Conservation (phyloP, 2,113 vertebrate species). For the Chloropsis cyanopogon region DNA sequence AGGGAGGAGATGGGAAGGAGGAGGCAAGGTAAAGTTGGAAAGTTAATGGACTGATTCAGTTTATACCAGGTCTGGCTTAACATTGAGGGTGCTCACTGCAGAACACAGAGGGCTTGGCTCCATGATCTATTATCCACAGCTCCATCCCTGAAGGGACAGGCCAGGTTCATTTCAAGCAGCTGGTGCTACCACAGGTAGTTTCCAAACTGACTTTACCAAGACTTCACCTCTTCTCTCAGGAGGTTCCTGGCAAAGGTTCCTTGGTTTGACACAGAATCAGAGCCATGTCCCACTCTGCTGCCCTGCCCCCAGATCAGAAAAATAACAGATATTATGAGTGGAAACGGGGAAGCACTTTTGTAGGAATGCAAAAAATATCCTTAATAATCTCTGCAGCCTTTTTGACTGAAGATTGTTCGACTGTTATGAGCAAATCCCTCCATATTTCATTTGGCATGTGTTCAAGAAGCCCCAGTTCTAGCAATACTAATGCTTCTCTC, state of each 20-base stretch:
- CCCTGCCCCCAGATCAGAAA: neutral
- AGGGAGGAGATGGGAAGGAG: neutral
- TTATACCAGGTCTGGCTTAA: neutral
- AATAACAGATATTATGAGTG: neutral
- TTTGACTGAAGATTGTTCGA: neutral
- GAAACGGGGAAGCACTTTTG: neutral
- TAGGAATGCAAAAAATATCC: neutral
- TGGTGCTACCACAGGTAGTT: neutral
- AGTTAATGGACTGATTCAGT: neutral
- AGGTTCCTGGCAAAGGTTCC: neutral
- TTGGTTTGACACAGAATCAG: neutral
- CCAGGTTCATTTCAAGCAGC: neutral
- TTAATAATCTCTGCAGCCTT: neutral
- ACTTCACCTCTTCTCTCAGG: neutral
- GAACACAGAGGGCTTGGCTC: neutral
- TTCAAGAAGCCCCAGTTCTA: neutral
- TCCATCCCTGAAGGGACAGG: neutral
- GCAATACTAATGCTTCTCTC: neutral
- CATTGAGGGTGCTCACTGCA: neutral
- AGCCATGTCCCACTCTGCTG: neutral
- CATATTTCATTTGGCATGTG: neutral
- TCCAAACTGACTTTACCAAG: neutral
- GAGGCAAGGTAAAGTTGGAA: neutral
- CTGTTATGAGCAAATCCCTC: neutral
- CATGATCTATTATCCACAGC: rapidly evolving